These are phyloP conservation scores for Anoplolepis gracilipes DNA, from an alignment of 1,140 invertebrate species.

Conservation along the genomic window DNA sequence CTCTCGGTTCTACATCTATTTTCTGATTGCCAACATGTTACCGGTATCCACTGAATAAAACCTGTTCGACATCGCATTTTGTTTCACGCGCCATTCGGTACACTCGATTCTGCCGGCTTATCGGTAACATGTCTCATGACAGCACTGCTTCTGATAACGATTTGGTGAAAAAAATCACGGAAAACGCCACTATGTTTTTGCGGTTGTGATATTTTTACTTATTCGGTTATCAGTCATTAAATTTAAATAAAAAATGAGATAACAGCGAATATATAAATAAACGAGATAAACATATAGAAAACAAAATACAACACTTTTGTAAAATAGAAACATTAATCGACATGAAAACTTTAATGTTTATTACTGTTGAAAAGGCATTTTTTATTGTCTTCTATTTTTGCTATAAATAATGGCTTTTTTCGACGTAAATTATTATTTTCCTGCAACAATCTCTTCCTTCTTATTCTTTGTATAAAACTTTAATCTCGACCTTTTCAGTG, in stretches of 20 bases:
- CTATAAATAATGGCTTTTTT: background rate
- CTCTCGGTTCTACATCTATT: constrained; percentile 47
- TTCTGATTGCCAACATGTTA: constrained; percentile 38
- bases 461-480: background rate
- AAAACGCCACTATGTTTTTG: background rate
- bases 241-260: background rate
- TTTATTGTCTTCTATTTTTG: background rate
- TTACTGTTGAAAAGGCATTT: background rate
- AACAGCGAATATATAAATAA: background rate
- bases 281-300: background rate
- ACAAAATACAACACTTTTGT: background rate
- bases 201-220: background rate
- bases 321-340: background rate
- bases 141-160: constrained; percentile 37
- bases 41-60: background rate
- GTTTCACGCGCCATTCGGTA: constrained; percentile 33
- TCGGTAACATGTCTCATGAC: constrained; percentile 33
- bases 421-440: background rate
- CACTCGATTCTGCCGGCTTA: constrained; percentile 48
- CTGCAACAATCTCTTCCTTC: background rate
- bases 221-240: background rate
- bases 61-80: constrained; percentile 49
- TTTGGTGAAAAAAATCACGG: constrained; percentile 1
- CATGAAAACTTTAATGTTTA: background rate
- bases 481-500: constrained; percentile 5